Percentiles rank a stretch among this genome's conserved stretches.
Conservation (phyloP, 92 coral and sea anemone species). For the Palythoa caribaeorum region DNA sequence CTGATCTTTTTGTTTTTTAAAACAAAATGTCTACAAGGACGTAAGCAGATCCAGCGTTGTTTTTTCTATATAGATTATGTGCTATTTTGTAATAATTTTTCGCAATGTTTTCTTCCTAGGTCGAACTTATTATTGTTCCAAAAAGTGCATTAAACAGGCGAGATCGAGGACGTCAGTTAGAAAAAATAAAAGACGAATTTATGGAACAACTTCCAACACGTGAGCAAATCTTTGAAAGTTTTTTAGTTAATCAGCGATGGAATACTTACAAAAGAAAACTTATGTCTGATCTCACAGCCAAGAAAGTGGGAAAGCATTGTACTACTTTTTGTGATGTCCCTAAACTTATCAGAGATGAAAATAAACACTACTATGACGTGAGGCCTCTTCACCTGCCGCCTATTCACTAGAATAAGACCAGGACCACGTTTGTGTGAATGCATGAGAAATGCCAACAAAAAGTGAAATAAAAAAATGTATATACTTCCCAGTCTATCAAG, state of each 20-base stretch:
- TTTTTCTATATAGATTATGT: not conserved
- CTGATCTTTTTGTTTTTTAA: not conserved
- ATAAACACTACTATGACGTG: slow-evolving; percentile 24
- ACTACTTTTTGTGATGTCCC: slow-evolving; percentile 37
- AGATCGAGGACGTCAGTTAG: slow-evolving; percentile 41
- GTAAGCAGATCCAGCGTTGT: not conserved
- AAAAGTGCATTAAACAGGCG: slow-evolving; percentile 40
- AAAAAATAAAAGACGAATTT: slow-evolving; percentile 24
- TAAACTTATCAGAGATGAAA: slow-evolving; percentile 26
- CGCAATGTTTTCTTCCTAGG: slow-evolving; percentile 16
- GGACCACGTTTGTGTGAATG: not conserved
- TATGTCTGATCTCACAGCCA: slow-evolving; percentile 22
- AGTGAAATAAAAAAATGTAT: not conserved
- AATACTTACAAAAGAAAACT: slow-evolving; percentile 29
- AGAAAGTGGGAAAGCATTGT: not conserved
- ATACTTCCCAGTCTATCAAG: not conserved
- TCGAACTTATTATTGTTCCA: slow-evolving; percentile 26
- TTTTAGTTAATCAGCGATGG: slow-evolving; percentile 39
- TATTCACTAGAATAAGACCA: not conserved
- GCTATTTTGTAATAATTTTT: not conserved
- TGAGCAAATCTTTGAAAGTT: slow-evolving; percentile 43
- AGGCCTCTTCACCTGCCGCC: slow-evolving; percentile 28
- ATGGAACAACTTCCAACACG: slow-evolving; percentile 37
- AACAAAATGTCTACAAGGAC: too few species aligned
- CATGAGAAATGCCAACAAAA: not conserved